Base-by-base conservation (phyloP, 2,113 vertebrate genomes). In the Callopanchax toddi region DNA sequence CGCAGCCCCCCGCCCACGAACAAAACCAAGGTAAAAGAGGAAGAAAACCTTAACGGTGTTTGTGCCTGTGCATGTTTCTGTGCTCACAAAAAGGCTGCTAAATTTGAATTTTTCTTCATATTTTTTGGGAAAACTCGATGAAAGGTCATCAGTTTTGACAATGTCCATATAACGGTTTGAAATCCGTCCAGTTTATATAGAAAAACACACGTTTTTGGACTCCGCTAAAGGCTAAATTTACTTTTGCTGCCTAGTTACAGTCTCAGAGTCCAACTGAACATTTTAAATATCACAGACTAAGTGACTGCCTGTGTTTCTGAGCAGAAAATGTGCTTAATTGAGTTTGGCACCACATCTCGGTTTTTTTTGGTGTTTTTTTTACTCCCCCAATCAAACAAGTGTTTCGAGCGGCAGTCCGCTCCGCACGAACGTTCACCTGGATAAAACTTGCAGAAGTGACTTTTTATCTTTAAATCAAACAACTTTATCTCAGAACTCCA, bases 21-120 rank as follows among this genome's bases (percentile, higher is more conserved):
- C 89, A 98, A 99, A 92, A 91, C 88, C 91, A 99, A 99, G 97
- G 97, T 99, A 97, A 73, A n/a, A 1, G 20, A 3, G 10, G 12
- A 13, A 6, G 21, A 32, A 2, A 5, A 29, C 5, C 18, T 6
- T 1, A 15, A 13, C 18, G 91, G 89, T 32, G 29, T 32, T n/a
- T 22, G 4, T 32, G 23, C 55, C 44, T 50, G 63, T 66, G 58
- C 36, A 74, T 58, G 75, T 29, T 36, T 23, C 2, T 3, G 20
- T 34, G 2, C 25, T 20, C 39, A 40, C 10, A 17, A 9, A 12
- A 40, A 16, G 37, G 29, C 29, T 32, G 29, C 29, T 32, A 6
- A 4, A 5, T 6, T 32, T 8, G 29, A 32, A 8, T 32, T 32
- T 1, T 32, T 1, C 6, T 32, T 32, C 29, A 6, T 32, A 8